These are phyloP conservation scores for Nephrotoma appendiculata DNA, from an alignment of 2,888 invertebrate species.

Conservation along the genomic window DNA sequence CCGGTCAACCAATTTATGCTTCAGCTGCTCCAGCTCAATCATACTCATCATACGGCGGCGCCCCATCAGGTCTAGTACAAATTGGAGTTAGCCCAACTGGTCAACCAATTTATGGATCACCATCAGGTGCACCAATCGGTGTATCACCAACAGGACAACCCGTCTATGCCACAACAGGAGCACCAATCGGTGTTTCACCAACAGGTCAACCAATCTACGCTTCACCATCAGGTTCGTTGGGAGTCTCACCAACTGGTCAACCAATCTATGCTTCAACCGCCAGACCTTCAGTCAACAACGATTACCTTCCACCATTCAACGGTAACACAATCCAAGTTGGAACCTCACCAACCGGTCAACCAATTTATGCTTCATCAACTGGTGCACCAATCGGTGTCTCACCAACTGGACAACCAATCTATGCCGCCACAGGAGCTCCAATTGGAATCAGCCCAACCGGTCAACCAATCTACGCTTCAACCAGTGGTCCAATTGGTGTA, in stretches of 20 bases:
- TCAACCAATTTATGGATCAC: not conserved
- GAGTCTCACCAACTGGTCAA: conserved; percentile 1
- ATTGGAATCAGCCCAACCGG: not conserved
- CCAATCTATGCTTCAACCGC: not conserved
- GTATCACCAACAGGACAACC: not conserved
- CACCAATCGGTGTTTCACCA: not conserved
- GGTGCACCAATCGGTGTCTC: not conserved
- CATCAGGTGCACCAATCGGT: not conserved
- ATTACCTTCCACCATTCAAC: not conserved
- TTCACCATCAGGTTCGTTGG: not conserved
- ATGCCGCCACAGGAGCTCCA: not conserved
- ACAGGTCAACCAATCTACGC: not conserved
- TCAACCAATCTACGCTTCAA: not conserved
- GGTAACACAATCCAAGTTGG: not conserved
- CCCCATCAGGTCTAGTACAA: not conserved
- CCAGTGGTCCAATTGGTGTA: not conserved
- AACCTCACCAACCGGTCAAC: not conserved
- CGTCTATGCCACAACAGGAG: not conserved
- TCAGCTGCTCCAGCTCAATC: not conserved
- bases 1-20: not conserved
- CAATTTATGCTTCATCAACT: not conserved
- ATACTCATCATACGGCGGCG: not conserved
- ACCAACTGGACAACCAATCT: not conserved
- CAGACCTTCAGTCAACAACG: not conserved
- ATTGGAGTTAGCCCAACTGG: conserved; percentile 1